Conservation (phyloP, 1,140 invertebrate genomes). For the Neodiprion fabricii region DNA sequence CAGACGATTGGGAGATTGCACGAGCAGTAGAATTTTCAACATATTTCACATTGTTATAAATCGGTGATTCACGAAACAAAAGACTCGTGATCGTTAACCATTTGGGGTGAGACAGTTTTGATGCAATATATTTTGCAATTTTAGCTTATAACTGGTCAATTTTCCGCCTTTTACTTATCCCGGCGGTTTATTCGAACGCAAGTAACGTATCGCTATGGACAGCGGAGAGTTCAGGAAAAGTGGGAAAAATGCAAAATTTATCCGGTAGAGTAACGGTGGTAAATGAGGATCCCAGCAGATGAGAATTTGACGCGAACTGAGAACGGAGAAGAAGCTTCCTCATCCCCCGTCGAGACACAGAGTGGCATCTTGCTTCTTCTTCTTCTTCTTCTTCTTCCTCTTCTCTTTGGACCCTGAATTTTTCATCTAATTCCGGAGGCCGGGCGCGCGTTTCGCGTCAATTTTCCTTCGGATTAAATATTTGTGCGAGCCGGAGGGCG, state of each 20-base stretch:
- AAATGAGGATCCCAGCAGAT: neutral
- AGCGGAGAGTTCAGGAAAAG: no score
- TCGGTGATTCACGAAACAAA: no score
- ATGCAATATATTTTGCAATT: no score
- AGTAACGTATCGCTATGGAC: no score
- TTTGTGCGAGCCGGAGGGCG: slow-evolving; percentile 10
- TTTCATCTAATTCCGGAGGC: slow-evolving; percentile 31
- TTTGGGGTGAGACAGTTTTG: no score
- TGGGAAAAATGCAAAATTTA: slow-evolving; percentile 30
- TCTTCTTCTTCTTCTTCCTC: neutral
- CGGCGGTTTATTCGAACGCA: no score
- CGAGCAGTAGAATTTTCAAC: no score
- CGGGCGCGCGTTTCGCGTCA: slow-evolving; percentile 16
- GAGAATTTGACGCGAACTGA: neutral
- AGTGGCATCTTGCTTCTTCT: neutral
- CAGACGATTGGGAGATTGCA: no score
- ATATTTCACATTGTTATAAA: no score
- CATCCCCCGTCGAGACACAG: neutral
- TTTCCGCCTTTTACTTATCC: no score
- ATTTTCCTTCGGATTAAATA: slow-evolving; percentile 22
- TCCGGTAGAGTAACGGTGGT: slow-evolving; percentile 25
- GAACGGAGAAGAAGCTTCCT: neutral
- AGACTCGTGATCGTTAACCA: no score
- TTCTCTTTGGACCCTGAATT: slow-evolving; percentile 28
- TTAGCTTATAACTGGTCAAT: no score